A percentile compares a stretch with the other conserved stretches of the same genome.
Evolutionary conservation across 1,140 invertebrate genomes (phyloP).

Genomic region (Drosophila lini): DNA sequence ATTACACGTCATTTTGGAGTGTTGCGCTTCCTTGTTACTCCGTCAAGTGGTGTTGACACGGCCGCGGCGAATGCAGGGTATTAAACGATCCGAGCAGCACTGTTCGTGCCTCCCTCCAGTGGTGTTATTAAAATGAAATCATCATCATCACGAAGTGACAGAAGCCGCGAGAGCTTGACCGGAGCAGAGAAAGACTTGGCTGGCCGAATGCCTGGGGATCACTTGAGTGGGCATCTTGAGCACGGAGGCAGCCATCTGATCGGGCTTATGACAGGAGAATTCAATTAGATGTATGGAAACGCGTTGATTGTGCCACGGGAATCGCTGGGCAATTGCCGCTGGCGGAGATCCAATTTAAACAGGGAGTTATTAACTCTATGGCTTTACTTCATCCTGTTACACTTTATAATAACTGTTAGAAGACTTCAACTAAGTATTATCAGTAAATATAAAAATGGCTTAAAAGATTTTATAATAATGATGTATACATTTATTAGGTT

Average conservation of each 20-base stretch:
- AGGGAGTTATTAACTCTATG: conserved; percentile 1
- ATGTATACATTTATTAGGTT: neutral
- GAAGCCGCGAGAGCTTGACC: conserved; percentile 35
- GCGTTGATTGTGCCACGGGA: conserved; percentile 38
- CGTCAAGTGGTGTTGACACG: conserved; percentile 77
- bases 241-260: conserved; percentile 48
- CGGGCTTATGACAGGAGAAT: conserved; percentile 72
- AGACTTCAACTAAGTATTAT: neutral
- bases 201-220: conserved; percentile 38
- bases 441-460: neutral
- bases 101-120: conserved; percentile 46
- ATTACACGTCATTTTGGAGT: conserved; percentile 76
- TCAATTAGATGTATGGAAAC: conserved; percentile 62
- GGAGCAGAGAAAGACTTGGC: conserved; percentile 21
- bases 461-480: too few species aligned
- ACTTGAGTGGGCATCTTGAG: conserved; percentile 36
- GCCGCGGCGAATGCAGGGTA: conserved; percentile 46
- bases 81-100: conserved; percentile 45
- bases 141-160: conserved; percentile 77
- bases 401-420: neutral
- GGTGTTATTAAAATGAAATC: conserved; percentile 79
- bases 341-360: conserved; percentile 18
- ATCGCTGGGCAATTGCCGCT: conserved; percentile 18
- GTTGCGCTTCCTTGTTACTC: conserved; percentile 79
- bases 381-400: neutral